phyloP scores from a whole-genome alignment of 2,113 vertebrate genomes.

The Zosterops pallidus region DNA sequence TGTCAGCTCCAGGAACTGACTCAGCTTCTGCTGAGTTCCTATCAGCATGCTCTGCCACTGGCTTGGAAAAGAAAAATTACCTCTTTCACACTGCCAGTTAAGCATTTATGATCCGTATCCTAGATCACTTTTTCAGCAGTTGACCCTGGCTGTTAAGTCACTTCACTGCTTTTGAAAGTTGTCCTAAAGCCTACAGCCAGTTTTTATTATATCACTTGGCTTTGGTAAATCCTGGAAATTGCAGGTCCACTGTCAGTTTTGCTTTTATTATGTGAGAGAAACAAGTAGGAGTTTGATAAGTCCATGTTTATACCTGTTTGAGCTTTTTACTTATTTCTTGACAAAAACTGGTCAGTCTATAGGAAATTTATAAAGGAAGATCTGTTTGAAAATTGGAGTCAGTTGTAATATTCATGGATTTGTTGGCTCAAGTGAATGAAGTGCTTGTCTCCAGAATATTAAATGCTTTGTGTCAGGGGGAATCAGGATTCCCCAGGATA shows the following conservation, averaged over 20 bases:
- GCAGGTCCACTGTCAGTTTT: not conserved
- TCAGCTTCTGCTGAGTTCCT: not conserved
- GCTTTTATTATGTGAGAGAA: not conserved
- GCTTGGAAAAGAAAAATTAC: not conserved
- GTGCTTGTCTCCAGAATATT: not conserved
- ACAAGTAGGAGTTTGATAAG: not conserved
- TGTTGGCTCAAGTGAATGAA: not conserved
- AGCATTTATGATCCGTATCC: not conserved
- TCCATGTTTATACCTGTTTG: not conserved
- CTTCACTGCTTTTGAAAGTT: not conserved
- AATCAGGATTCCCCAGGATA: not conserved
- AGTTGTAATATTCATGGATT: not conserved
- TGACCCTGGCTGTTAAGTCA: not conserved
- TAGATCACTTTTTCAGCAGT: not conserved
- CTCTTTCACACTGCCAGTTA: not conserved
- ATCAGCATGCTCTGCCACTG: not conserved
- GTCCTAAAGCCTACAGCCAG: not conserved
- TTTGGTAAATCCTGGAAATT: not conserved
- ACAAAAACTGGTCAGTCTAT: not conserved
- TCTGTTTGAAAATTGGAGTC: not conserved
- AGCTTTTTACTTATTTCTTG: not conserved
- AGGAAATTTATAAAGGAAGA: not conserved
- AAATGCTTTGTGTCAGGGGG: rapidly evolving
- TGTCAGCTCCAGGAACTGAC: not conserved
- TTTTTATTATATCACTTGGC: not conserved